Evolutionary conservation across 53 echinoderm and acorn worm species (phyloP).

Genomic region (Temnopleurus reevesii): DNA sequence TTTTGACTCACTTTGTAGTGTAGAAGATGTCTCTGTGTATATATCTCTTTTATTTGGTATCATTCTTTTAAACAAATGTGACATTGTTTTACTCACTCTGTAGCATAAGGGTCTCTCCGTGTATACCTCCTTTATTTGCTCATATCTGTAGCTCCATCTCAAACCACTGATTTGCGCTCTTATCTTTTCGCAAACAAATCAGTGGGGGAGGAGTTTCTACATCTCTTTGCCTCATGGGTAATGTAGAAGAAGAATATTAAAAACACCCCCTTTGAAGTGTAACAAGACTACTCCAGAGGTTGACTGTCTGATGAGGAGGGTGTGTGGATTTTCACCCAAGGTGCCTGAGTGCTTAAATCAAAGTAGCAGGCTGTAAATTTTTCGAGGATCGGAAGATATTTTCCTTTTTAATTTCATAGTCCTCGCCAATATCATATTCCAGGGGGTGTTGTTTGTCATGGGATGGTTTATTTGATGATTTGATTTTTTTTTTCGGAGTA

Average conservation of each 20-base stretch:
- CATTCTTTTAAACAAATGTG: no score
- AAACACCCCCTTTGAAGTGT: neutral
- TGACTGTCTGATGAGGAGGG: neutral
- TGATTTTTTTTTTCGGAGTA: neutral
- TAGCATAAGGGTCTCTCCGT: no score
- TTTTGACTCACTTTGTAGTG: no score
- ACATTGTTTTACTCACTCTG: no score
- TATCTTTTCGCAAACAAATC: conserved; percentile 24
- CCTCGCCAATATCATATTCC: neutral
- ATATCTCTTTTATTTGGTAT: no score
- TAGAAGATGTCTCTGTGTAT: no score
- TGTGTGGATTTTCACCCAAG: neutral
- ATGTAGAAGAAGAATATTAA: conserved; percentile 8
- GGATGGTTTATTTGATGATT: neutral
- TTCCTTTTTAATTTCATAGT: neutral
- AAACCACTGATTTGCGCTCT: neutral
- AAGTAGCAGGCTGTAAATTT: conserved; percentile 23
- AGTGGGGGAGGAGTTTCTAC: conserved; percentile 20
- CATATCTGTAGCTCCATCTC: neutral
- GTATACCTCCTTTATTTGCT: neutral
- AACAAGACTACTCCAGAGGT: neutral
- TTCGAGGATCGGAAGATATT: neutral
- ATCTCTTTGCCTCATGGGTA: conserved; percentile 4
- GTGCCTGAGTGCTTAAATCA: neutral
- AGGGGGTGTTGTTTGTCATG: neutral